These are phyloP conservation scores for Bufo bufo DNA, from an alignment of 2,113 vertebrate genomes.

Conservation along the genomic window DNA sequence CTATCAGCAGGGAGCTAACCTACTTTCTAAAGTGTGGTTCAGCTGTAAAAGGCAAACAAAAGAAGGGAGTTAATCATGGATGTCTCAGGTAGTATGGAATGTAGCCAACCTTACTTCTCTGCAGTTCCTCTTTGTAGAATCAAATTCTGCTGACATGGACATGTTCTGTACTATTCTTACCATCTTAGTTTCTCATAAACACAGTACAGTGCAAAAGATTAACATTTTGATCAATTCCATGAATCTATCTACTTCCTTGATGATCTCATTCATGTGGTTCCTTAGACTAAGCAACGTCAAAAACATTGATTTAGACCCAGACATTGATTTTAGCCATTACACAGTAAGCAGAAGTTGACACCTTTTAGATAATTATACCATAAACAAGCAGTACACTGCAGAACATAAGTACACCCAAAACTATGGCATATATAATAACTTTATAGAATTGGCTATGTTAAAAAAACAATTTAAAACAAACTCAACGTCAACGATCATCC, in stretches of 20 bases:
- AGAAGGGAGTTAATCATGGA: constrained; percentile 14
- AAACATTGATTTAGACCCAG: not conserved
- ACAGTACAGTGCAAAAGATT: not conserved
- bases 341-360: not conserved
- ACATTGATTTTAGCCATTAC: not conserved
- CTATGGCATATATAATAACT: too few relatives aligned
- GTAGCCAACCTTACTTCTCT: not conserved
- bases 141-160: not conserved
- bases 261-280: not conserved
- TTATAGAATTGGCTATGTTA: too few relatives aligned
- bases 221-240: not conserved
- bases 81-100: constrained; percentile 17
- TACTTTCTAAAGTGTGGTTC: not conserved
- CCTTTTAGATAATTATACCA: not conserved
- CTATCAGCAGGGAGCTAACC: constrained; percentile 25
- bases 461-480: too few relatives aligned
- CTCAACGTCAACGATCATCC: too few relatives aligned
- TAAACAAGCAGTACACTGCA: too few relatives aligned
- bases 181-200: not conserved
- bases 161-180: not conserved
- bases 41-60: constrained; percentile 34
- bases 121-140: not conserved
- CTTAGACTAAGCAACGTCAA: not conserved
- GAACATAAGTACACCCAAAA: too few relatives aligned
- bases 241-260: not conserved